Percentiles rank a stretch among this genome's conserved stretches.
Conservation (phyloP, 2,888 invertebrate genomes). For the Drosophila histrio region DNA sequence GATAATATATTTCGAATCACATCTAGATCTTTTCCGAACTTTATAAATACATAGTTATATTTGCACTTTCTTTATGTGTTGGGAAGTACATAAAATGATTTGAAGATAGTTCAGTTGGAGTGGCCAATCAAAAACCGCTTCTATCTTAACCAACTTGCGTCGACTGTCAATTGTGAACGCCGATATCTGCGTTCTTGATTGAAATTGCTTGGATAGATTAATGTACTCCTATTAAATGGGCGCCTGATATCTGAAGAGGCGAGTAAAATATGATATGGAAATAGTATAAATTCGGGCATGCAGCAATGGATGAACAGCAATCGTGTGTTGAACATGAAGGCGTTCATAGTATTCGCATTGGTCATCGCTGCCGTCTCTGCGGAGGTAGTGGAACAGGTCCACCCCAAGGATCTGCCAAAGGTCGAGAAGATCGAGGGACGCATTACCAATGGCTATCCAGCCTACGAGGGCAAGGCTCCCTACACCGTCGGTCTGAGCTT, state of each 20-base stretch:
- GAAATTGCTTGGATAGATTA: slow-evolving; percentile 4
- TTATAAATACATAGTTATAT: not conserved
- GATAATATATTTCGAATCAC: not conserved
- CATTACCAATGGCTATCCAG: slow-evolving; percentile 74
- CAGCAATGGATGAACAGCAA: slow-evolving; percentile 20
- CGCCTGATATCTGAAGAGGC: slow-evolving; percentile 1
- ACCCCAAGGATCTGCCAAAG: slow-evolving; percentile 52
- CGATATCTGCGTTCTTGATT: slow-evolving; percentile 13
- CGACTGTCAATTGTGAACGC: not conserved
- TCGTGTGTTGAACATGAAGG: slow-evolving; percentile 14
- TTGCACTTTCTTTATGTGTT: not conserved
- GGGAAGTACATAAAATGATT: not conserved
- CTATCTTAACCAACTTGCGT: not conserved
- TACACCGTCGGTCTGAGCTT: slow-evolving; percentile 75
- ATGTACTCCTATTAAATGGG: slow-evolving; percentile 1
- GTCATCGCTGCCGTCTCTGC: slow-evolving; percentile 46
- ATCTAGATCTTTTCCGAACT: not conserved
- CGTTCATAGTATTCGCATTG: slow-evolving; percentile 31
- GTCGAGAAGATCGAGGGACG: slow-evolving; percentile 43
- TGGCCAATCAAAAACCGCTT: not conserved
- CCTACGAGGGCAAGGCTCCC: slow-evolving; percentile 68
- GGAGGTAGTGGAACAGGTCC: slow-evolving; percentile 19
- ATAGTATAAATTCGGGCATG: slow-evolving; percentile 19
- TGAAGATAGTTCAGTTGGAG: not conserved
- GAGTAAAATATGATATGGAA: slow-evolving; percentile 12